Evolutionary conservation across 2,797 vertebrate species (phyloP), one percentile per base, ranked within the genome.

Genomic region (Coreius guichenoti): DNA sequence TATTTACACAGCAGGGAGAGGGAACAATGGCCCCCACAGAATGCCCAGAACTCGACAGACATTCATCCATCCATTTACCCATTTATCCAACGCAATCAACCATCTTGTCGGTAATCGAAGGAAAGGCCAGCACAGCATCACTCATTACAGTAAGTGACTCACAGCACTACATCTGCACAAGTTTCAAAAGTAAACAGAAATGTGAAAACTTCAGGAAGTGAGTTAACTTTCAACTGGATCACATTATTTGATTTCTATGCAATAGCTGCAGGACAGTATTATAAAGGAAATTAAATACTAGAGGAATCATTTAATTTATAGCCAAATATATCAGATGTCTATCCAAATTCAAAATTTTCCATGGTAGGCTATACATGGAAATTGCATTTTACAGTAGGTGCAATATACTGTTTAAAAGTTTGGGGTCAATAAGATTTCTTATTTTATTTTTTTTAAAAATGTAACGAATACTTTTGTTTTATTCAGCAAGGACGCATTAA

Each of bases 61-160:
- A 89, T 92, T 91, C 86, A 78, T 92, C 87, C 86, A 80, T 87
- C 82, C 70, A 84, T 91, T 89, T 73, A 86, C 83, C 87, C 86
- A 39, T 36, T 36, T 92, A 90, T 87, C 67, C 68, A 8, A 82
- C 84, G 75, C 89, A 89, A 92, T 93, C 92, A 93, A 93, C 94
- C 92, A 93, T 83, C 68, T 87, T 94, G 92, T 94, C 91, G 87
- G 85, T 89, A 85, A 67, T 87, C 86, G 82, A 73, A 61, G 23
- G 63, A 87, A 82, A 84, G 69, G 76, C 85, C 67, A 74, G 43
- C 76, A 26, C 84, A 58, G 77, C 16, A 65, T 67, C 84, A 61
- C 86, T 83, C 81, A 73, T 88, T 80, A 87, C 84, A 49, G 83
- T 86, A 76, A 87, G 80, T 87, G 90, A 91, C 75, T 89, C 87